A percentile compares a stretch with the other conserved stretches of the same genome.
phyloP scores from a whole-genome alignment of 1,140 invertebrate genomes.

The Sitophilus oryzae region DNA sequence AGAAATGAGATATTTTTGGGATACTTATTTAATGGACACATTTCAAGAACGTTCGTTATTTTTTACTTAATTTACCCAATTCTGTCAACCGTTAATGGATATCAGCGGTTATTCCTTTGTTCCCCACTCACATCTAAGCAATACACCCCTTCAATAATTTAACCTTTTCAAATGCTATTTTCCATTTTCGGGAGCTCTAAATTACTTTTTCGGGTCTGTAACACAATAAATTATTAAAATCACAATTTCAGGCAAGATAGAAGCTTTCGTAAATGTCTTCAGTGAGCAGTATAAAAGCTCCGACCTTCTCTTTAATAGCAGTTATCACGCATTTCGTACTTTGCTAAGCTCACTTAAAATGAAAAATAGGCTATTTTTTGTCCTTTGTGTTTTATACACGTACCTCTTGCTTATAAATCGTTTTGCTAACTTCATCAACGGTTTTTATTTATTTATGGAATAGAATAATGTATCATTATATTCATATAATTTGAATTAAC shows the following conservation, averaged over 20 bases:
- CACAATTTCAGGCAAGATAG: constrained; percentile 5
- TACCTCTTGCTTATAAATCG: too few species aligned
- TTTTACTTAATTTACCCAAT: background rate
- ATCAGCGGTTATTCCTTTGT: background rate
- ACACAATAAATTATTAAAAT: constrained; percentile 8
- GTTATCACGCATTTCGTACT: background rate
- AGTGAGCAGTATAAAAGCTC: background rate
- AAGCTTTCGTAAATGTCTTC: constrained; percentile 5
- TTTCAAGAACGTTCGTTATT: background rate
- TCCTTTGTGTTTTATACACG: background rate
- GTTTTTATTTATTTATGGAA: too few species aligned
- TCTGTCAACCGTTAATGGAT: background rate
- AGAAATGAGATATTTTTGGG: too few species aligned
- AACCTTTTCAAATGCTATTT: constrained; percentile 1
- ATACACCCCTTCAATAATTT: background rate
- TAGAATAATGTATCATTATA: too few species aligned
- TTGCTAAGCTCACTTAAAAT: background rate
- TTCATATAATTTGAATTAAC: too few species aligned
- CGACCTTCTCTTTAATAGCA: background rate
- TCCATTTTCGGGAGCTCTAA: background rate
- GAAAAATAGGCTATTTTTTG: background rate
- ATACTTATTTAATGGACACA: too few species aligned
- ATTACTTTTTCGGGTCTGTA: background rate
- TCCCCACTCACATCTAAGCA: background rate
- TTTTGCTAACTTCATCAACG: too few species aligned